A percentile compares a stretch with the other conserved stretches of the same genome.
These are phyloP conservation scores for Sylvia atricapilla DNA, from an alignment of 2,113 vertebrate species.

Conservation along the genomic window DNA sequence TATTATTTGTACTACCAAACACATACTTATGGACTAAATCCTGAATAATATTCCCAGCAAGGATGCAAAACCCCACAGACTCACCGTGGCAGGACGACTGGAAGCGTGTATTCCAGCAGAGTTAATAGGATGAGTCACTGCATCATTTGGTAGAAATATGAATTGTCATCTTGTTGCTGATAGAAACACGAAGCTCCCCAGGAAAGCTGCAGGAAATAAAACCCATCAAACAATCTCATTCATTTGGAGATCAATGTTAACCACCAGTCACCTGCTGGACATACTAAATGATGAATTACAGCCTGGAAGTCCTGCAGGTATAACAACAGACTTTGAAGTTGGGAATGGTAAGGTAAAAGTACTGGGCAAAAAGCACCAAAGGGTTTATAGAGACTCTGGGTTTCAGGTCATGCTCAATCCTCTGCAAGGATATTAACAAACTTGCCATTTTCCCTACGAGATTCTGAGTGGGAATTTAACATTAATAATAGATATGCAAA, in stretches of 20 bases:
- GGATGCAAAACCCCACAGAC: neutral
- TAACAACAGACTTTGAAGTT: neutral
- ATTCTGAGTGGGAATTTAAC: neutral
- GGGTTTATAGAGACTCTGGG: neutral
- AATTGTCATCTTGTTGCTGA: conserved; percentile 81
- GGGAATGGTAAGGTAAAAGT: neutral
- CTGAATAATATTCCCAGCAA: neutral
- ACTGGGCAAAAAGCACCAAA: neutral
- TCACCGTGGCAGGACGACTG: conserved; percentile 45
- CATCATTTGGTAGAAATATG: conserved; percentile 73
- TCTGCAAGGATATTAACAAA: neutral
- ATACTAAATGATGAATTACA: neutral
- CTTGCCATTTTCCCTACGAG: neutral
- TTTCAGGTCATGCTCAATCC: neutral
- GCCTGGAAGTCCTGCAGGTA: too few relatives aligned
- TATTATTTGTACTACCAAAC: neutral
- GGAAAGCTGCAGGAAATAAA: conserved; percentile 45
- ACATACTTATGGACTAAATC: neutral
- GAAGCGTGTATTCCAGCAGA: conserved; percentile 36
- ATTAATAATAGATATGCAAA: neutral
- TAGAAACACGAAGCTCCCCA: conserved; percentile 65
- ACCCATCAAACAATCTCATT: neutral
- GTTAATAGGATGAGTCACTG: conserved; percentile 84
- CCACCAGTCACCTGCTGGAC: conserved; percentile 21
- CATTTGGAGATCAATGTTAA: conserved; percentile 27